Base-by-base conservation (phyloP, 2,888 invertebrate genomes). In the Apomyelois bistriatella region DNA sequence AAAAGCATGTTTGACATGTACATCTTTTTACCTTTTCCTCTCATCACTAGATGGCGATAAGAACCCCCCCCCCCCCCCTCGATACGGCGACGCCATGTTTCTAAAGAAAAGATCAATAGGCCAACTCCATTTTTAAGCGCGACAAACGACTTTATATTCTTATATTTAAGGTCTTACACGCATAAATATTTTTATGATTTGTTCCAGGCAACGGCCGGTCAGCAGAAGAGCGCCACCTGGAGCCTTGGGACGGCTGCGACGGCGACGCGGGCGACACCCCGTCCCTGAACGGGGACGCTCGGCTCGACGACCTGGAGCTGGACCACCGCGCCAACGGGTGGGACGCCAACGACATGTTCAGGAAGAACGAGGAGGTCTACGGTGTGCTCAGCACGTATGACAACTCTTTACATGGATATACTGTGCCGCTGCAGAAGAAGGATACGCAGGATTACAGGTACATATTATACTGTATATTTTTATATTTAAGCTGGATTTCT, bases 261-360 rank as follows among this genome's bases (percentile, higher is more conserved):
- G 90, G 82, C 10, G 91, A 92, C 66, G 58, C 80, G 54, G 83
- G 79, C 10, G 90, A 92, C 69, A 55, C 89, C 65, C 82, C 85
- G 58, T 81, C 91, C 70, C 79, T 92, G 22, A 92, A 93, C 79
- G 93, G 93, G 9, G 92, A 88, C 68, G 91, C 92, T 46, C 91
- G 93, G 28, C 91, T 93, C 54, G 93, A 93, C 43, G 95, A 95
- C 66, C 79, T 95, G 52, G 93, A 94, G 63, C 82, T 96, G 54
- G 95, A 95, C 73, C 92, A 93, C 64, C 93, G 93, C 62, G 93
- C 94, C 84, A 98, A 98, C 91, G 99, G 99, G 55, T 99, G 99
- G 99, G 97, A 98, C 90, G 95, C 96, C 1, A 94, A 95, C 81
- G 98, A 99, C 66, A 99, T 99, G 99, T 99, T 99, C 87, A 93